Evolutionary conservation across 2,113 vertebrate genomes (phyloP).

Genomic region (Erythrolamprus reginae): DNA sequence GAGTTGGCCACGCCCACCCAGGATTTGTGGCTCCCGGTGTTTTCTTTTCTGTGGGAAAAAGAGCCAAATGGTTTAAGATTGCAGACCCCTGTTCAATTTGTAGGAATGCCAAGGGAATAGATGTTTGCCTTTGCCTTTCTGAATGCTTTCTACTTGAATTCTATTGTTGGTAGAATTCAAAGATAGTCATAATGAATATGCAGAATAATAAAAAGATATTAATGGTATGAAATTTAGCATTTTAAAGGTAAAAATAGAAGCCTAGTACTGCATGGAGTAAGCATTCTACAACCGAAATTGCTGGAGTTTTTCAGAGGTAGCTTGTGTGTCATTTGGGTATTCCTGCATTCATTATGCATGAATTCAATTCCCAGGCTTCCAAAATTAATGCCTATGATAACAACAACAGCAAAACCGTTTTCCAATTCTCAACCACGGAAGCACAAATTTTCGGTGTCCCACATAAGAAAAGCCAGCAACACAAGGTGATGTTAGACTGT

Average conservation of each 20-base stretch:
- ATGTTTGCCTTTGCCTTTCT: neutral
- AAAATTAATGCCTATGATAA: neutral
- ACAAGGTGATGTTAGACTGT: too few species aligned
- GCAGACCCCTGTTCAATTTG: neutral
- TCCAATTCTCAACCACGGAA: neutral
- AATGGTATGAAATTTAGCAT: neutral
- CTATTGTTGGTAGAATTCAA: neutral
- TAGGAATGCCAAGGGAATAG: neutral
- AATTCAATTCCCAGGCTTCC: neutral
- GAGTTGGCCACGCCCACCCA: too few species aligned
- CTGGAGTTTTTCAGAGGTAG: slow-evolving; percentile 20
- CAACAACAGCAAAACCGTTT: neutral
- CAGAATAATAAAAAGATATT: neutral
- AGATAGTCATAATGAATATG: neutral
- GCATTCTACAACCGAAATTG: neutral
- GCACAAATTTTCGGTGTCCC: too few species aligned
- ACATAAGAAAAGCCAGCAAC: too few species aligned
- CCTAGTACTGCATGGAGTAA: slow-evolving; percentile 8
- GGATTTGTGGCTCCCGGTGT: too few species aligned
- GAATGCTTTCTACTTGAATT: neutral
- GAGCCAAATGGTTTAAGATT: too few species aligned
- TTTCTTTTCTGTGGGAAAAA: too few species aligned
- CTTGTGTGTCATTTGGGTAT: neutral
- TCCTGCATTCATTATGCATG: neutral
- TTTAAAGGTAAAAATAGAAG: neutral